Percentiles rank a stretch among this genome's conserved stretches.
Evolutionary conservation across 2,113 vertebrate genomes (phyloP).

Genomic region (Ammodytes marinus): DNA sequence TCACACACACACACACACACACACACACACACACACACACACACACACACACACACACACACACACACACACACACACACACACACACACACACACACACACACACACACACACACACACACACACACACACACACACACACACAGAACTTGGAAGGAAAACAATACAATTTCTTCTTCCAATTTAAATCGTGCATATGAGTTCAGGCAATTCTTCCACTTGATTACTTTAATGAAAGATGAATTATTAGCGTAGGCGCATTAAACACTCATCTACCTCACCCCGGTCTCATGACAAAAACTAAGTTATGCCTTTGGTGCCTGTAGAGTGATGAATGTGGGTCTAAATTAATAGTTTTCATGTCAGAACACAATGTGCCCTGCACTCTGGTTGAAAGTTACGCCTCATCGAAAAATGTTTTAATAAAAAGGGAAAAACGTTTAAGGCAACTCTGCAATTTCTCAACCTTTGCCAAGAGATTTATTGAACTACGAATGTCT

Average conservation of each 20-base stretch:
- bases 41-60: too few relatives aligned
- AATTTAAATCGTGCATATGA: conserved; percentile 59
- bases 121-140: background rate
- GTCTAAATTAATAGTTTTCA: conserved; percentile 31
- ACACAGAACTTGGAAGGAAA: conserved; percentile 51
- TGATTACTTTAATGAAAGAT: conserved; percentile 76
- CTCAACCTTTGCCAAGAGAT: conserved; percentile 36
- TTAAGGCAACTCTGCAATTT: conserved; percentile 16
- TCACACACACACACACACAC: too few relatives aligned
- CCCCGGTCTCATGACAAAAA: conserved; percentile 31
- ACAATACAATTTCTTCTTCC: conserved; percentile 44
- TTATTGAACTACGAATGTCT: conserved; percentile 20
- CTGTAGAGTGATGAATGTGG: conserved; percentile 46
- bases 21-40: too few relatives aligned
- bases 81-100: too few relatives aligned
- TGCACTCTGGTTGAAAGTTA: conserved; percentile 42
- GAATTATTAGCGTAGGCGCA: conserved; percentile 63
- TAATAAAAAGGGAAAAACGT: conserved; percentile 19
- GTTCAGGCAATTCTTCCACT: conserved; percentile 66
- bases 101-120: too few relatives aligned
- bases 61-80: too few relatives aligned
- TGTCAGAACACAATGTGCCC: conserved; percentile 49
- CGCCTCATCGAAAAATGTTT: conserved; percentile 34
- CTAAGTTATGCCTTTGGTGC: conserved; percentile 23
- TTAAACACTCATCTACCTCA: conserved; percentile 65